A percentile compares a stretch with the other conserved stretches of the same genome.
These are phyloP conservation scores for Didymodactylos carnosus DNA, from an alignment of 2,888 invertebrate genomes.

Conservation along the genomic window DNA sequence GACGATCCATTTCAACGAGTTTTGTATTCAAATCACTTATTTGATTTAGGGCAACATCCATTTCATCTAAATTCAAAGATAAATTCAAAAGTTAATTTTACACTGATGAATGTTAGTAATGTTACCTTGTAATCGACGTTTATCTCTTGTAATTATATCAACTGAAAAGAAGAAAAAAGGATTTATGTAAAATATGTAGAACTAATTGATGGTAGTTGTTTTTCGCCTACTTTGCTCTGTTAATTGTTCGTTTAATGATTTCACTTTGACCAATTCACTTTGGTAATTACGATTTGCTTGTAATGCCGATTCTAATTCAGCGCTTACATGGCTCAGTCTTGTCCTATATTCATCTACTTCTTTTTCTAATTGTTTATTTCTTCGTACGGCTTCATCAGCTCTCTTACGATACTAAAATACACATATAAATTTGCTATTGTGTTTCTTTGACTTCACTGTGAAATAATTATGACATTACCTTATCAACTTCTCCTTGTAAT, in stretches of 20 bases:
- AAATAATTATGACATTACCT: background rate
- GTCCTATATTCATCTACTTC: conserved; percentile 5
- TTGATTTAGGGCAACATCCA: conserved; percentile 3
- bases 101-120: no score
- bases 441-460: background rate
- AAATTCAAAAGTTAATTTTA: background rate
- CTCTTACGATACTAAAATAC: background rate
- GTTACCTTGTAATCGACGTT: background rate
- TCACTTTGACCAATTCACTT: conserved; percentile 9
- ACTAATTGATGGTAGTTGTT: no score
- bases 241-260: conserved; percentile 3
- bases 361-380: conserved; percentile 12
- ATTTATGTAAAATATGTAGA: no score
- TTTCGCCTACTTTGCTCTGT: conserved; percentile 11
- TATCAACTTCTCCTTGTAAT: conserved; percentile 6
- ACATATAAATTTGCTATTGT: background rate
- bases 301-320: conserved; percentile 8
- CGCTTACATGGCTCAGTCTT: conserved; percentile 2
- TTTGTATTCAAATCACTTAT: conserved; percentile 2
- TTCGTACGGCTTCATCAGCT: conserved; percentile 3
- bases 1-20: conserved; percentile 4
- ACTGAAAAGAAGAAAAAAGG: no score
- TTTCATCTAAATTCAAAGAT: background rate
- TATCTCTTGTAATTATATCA: background rate
- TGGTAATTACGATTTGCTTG: conserved; percentile 11